These are phyloP conservation scores for Halictus ligatus DNA, from an alignment of 2,888 invertebrate species.

Conservation along the genomic window DNA sequence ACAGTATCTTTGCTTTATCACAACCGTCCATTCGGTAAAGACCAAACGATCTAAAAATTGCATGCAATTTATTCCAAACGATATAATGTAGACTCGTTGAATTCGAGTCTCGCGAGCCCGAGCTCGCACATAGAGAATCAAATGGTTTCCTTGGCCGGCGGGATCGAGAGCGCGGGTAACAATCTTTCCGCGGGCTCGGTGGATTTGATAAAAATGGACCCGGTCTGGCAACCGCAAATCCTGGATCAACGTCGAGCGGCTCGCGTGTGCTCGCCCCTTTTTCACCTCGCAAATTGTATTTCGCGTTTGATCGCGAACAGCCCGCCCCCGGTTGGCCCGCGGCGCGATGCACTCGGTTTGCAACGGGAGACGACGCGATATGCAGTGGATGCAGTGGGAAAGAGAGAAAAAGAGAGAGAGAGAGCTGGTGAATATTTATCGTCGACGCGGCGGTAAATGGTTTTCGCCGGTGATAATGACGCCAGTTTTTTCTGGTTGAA, in stretches of 20 bases:
- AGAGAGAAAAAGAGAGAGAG: neutral
- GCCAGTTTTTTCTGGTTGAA: conserved; percentile 8
- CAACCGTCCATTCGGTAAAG: no score
- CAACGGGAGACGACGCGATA: neutral
- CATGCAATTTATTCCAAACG: neutral
- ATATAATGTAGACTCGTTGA: neutral
- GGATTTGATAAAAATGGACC: conserved; percentile 20
- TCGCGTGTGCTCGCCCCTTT: neutral
- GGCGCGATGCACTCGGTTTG: neutral
- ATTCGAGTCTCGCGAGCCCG: neutral
- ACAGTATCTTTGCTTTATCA: no score
- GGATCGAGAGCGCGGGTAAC: neutral
- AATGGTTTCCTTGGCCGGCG: neutral
- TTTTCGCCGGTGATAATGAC: conserved; percentile 27
- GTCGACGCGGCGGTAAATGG: conserved; percentile 31
- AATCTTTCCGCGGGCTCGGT: conserved; percentile 1
- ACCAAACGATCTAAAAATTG: no score
- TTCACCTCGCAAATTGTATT: conserved; percentile 36
- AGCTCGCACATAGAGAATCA: neutral
- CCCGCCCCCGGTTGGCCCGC: neutral
- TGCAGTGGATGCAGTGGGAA: neutral
- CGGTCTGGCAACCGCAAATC: neutral
- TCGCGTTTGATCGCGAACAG: conserved; percentile 41
- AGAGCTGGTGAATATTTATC: conserved; percentile 39
- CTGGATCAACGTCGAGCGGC: conserved; percentile 39